A percentile compares a stretch with the other conserved stretches of the same genome.
phyloP scores from a whole-genome alignment of 2,113 vertebrate species.

The Vanacampus margaritifer region DNA sequence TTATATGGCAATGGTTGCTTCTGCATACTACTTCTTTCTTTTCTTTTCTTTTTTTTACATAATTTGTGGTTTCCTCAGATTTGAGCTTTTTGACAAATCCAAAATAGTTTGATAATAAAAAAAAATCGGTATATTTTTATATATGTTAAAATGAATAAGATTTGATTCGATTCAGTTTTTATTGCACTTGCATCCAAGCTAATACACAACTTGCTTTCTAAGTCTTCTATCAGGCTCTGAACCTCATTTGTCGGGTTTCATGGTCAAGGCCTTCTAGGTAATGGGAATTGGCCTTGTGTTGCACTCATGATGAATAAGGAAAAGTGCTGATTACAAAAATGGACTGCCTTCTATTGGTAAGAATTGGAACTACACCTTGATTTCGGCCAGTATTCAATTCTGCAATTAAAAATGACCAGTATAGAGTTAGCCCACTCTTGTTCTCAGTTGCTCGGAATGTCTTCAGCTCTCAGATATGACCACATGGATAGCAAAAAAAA shows the following conservation, averaged over 20 bases:
- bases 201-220: background rate
- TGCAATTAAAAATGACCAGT: background rate
- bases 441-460: background rate
- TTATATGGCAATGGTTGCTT: background rate
- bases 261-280: too few relatives aligned
- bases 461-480: background rate
- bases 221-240: too few relatives aligned
- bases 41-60: too few relatives aligned
- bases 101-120: background rate
- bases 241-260: too few relatives aligned
- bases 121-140: background rate
- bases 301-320: background rate
- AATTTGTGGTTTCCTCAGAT: background rate
- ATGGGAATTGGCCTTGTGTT: too few relatives aligned
- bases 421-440: background rate
- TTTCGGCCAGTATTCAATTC: background rate
- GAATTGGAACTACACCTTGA: background rate
- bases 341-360: background rate
- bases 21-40: too few relatives aligned
- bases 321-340: background rate
- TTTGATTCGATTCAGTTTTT: too few relatives aligned
- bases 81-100: too few relatives aligned
- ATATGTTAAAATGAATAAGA: too few relatives aligned
- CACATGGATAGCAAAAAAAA: background rate
- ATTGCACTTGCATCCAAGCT: background rate